These are phyloP conservation scores for Sebastes schlegelii DNA, from an alignment of 2,113 vertebrate species.

Conservation along the genomic window DNA sequence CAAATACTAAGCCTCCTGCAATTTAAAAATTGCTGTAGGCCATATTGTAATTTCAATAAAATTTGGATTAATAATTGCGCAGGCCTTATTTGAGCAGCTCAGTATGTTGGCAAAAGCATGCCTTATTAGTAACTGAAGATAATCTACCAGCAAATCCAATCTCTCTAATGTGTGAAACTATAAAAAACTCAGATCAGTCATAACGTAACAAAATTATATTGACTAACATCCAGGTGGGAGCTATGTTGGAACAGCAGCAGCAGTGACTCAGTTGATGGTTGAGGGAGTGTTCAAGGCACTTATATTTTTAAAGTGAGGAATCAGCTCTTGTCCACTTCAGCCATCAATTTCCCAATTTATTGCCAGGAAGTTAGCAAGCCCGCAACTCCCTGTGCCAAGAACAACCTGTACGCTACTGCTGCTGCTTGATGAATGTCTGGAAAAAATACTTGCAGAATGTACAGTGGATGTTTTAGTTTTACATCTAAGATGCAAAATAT, in stretches of 20 bases:
- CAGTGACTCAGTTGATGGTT: constrained; percentile 6
- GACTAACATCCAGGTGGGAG: not conserved
- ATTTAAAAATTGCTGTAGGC: not conserved
- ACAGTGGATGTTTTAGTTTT: constrained; percentile 20
- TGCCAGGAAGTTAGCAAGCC: not conserved
- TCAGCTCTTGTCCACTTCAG: not conserved
- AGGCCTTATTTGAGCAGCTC: not conserved
- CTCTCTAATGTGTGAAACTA: not conserved
- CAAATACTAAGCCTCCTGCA: not conserved
- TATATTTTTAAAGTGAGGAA: constrained; percentile 5
- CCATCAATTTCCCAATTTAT: constrained; percentile 12
- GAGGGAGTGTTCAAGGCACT: constrained; percentile 10
- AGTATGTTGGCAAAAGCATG: not conserved
- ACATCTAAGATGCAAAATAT: constrained; percentile 21
- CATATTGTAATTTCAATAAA: not conserved
- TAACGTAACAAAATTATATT: not conserved
- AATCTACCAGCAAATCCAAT: not conserved
- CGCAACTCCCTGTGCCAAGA: not conserved
- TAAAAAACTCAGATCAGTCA: not conserved
- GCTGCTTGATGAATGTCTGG: not conserved
- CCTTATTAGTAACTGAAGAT: not conserved
- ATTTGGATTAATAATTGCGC: not conserved
- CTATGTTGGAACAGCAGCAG: constrained; percentile 1
- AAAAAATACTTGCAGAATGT: constrained; percentile 29
- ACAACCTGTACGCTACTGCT: constrained; percentile 2